Evolutionary conservation across 2,888 invertebrate genomes (phyloP).

Genomic region (Andrena dorsata): DNA sequence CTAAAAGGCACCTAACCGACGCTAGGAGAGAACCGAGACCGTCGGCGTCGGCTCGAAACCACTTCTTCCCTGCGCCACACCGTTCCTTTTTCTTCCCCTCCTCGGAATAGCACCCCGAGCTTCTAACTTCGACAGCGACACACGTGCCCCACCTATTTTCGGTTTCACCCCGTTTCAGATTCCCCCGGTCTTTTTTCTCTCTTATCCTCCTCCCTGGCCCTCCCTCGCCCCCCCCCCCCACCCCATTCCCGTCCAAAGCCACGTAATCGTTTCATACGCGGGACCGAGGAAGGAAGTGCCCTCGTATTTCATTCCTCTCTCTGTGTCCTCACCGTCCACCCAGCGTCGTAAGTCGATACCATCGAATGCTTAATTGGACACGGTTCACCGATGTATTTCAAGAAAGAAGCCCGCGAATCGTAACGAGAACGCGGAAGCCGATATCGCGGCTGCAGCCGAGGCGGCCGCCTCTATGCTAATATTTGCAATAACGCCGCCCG

Average conservation of each 20-base stretch:
- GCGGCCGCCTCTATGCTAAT: conserved; percentile 43
- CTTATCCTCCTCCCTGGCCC: too few species aligned
- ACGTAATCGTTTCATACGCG: conserved; percentile 19
- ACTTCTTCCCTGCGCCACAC: conserved; percentile 18
- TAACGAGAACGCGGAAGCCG: conserved; percentile 55
- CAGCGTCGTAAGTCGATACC: conserved; percentile 35
- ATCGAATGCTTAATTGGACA: conserved; percentile 52
- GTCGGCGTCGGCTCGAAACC: conserved; percentile 21
- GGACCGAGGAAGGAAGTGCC: conserved; percentile 37
- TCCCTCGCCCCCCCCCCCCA: too few species aligned
- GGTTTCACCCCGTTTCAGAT: conserved; percentile 29
- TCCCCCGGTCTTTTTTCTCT: not conserved
- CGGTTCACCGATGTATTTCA: conserved; percentile 44
- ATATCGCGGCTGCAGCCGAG: conserved; percentile 28
- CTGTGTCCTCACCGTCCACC: conserved; percentile 5
- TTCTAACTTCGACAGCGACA: conserved; percentile 24
- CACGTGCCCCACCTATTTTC: conserved; percentile 48
- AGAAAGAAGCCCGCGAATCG: conserved; percentile 40
- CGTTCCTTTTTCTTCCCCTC: conserved; percentile 27
- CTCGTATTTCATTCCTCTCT: conserved; percentile 49
- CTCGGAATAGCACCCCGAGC: conserved; percentile 31
- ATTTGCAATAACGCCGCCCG: conserved; percentile 30
- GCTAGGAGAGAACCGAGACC: conserved; percentile 31
- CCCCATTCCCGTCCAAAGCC: not conserved
- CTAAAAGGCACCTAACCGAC: conserved; percentile 51